Conservation (phyloP, 2,888 invertebrate species). For the Standfussiana lucernea region DNA sequence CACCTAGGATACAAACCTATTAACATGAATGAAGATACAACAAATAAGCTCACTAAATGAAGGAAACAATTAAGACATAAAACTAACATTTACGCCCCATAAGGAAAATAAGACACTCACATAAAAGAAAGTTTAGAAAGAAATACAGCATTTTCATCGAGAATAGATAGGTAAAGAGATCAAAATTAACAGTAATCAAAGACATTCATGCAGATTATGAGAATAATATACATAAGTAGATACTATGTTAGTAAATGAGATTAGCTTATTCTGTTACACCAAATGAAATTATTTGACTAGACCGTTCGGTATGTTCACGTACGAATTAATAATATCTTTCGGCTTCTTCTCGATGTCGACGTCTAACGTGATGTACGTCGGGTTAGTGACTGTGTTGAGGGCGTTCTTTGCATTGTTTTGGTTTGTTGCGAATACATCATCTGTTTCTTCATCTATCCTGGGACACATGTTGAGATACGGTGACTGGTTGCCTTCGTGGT, state of each 20-base stretch:
- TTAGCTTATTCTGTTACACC: constrained; percentile 64
- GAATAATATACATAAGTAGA: constrained; percentile 48
- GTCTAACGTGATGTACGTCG: constrained; percentile 84
- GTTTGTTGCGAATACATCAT: constrained; percentile 84
- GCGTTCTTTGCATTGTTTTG: constrained; percentile 81
- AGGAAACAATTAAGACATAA: constrained; percentile 32
- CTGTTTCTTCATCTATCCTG: constrained; percentile 83
- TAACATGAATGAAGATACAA: constrained; percentile 63
- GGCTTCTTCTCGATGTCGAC: constrained; percentile 83
- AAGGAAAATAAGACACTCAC: constrained; percentile 30
- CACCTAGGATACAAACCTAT: constrained; percentile 67
- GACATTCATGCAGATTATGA: constrained; percentile 56
- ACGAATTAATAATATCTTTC: constrained; percentile 80
- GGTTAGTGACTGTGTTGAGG: constrained; percentile 82
- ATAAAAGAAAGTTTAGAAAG: constrained; percentile 25
- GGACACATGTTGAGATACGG: constrained; percentile 81
- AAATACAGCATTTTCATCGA: constrained; percentile 36
- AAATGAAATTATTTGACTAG: constrained; percentile 85
- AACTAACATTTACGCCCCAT: constrained; percentile 20
- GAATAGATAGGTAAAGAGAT: constrained; percentile 59
- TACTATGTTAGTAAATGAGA: constrained; percentile 67
- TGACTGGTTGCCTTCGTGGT: constrained; percentile 80
- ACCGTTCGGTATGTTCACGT: constrained; percentile 85
- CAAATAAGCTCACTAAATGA: constrained; percentile 50
- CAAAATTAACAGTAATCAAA: constrained; percentile 58